Evolutionary conservation across 2,113 vertebrate species (phyloP).

Genomic region (Neomonachus schauinslandi): DNA sequence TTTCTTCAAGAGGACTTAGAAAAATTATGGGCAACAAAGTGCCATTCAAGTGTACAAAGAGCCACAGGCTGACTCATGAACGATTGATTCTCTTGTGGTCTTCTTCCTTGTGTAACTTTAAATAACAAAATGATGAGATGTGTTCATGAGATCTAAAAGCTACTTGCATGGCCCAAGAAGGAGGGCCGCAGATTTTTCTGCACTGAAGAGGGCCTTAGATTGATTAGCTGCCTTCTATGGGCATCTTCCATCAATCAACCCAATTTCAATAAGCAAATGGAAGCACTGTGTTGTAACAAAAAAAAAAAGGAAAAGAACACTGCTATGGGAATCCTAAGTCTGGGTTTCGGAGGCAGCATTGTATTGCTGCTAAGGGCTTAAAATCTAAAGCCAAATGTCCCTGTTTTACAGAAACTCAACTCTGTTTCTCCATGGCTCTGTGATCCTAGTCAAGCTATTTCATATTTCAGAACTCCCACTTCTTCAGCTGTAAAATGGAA

Average conservation of each 20-base stretch:
- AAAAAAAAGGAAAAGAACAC: no score
- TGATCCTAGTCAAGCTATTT: neutral
- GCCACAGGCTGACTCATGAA: neutral
- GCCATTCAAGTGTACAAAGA: constrained; percentile 5
- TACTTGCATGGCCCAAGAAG: neutral
- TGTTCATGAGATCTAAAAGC: neutral
- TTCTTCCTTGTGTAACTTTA: neutral
- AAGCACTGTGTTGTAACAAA: neutral
- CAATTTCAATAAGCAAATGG: neutral
- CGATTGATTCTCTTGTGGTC: neutral
- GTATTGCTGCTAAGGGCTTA: neutral
- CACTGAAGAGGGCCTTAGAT: neutral
- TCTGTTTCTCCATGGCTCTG: neutral
- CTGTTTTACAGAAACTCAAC: neutral
- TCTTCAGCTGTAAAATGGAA: neutral
- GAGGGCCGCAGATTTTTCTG: neutral
- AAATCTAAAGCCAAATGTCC: neutral
- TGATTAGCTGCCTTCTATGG: neutral
- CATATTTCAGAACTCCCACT: neutral
- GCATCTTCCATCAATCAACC: neutral
- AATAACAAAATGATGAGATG: neutral
- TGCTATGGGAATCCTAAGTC: accelerated
- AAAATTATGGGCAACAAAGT: neutral
- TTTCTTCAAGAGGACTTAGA: neutral
- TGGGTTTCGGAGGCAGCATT: neutral